Evolutionary conservation across 2,113 vertebrate species (phyloP).

Genomic region (Thinocorus orbignyianus): DNA sequence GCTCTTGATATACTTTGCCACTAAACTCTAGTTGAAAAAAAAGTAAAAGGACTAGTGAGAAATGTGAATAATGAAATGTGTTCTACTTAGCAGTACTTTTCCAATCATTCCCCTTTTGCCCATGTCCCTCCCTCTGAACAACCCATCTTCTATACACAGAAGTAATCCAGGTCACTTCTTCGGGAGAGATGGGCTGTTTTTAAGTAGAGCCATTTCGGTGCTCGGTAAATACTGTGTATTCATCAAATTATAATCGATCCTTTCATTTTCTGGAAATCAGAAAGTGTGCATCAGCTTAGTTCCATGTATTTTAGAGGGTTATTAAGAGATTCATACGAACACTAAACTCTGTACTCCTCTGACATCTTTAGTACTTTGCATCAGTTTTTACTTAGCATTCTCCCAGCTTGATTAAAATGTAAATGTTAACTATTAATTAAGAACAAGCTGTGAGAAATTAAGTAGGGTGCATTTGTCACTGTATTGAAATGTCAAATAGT

Average conservation of each 20-base stretch:
- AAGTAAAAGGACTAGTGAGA: neutral
- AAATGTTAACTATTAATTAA: slow-evolving; percentile 32
- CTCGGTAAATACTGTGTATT: neutral
- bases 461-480: neutral
- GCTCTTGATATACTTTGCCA: neutral
- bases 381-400: neutral
- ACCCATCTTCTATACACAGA: neutral
- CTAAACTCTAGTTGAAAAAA: neutral
- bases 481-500: slow-evolving; percentile 38
- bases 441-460: slow-evolving; percentile 17
- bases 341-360: neutral
- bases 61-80: neutral
- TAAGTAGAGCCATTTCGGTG: neutral
- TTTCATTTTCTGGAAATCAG: neutral
- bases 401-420: slow-evolving; percentile 3
- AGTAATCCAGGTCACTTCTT: neutral
- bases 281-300: neutral
- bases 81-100: neutral
- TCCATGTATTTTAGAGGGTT: neutral
- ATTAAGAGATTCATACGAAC: neutral
- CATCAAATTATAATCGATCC: neutral
- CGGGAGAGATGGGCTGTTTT: neutral
- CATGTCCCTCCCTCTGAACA: neutral
- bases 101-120: neutral
- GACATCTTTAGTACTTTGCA: neutral